A percentile compares a stretch with the other conserved stretches of the same genome.
These are phyloP conservation scores for Drosophila quadrilineata DNA, from an alignment of 1,140 invertebrate species.

Conservation along the genomic window DNA sequence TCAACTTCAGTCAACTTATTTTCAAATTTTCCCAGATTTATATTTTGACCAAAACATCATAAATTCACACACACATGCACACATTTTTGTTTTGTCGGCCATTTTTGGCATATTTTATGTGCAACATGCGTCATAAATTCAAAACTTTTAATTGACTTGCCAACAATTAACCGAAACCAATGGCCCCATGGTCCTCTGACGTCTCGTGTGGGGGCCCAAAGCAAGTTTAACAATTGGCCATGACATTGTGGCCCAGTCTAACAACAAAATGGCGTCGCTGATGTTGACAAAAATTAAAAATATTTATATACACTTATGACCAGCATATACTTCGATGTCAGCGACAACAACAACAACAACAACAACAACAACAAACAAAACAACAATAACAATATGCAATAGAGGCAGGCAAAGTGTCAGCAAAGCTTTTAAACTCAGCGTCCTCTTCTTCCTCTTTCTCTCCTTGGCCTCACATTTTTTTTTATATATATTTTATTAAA, in stretches of 20 bases:
- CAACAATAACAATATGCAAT: constrained; percentile 10
- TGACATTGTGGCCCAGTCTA: neutral
- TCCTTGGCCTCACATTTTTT: neutral
- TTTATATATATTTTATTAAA: constrained; percentile 33
- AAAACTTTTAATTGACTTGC: constrained; percentile 40
- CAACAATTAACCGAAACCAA: constrained; percentile 16
- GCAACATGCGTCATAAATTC: constrained; percentile 27
- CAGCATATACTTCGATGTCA: constrained; percentile 17
- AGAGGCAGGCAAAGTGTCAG: constrained; percentile 49
- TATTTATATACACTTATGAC: constrained; percentile 18
- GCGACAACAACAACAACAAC: constrained; percentile 14
- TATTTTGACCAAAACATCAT: too few relatives aligned
- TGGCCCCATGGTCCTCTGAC: constrained; percentile 3
- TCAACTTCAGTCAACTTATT: too few relatives aligned
- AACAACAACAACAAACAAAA: neutral
- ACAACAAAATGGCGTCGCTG: constrained; percentile 36
- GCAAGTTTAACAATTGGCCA: constrained; percentile 44
- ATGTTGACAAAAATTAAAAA: constrained; percentile 41
- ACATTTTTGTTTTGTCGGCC: neutral
- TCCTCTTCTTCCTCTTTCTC: neutral
- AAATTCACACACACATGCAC: neutral
- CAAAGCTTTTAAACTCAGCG: constrained; percentile 44
- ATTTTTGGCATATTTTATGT: constrained; percentile 14
- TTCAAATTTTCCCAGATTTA: too few relatives aligned
- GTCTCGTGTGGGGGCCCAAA: too few relatives aligned